phyloP scores from a whole-genome alignment of 2,797 vertebrate species.

The Xenopus petersii region DNA sequence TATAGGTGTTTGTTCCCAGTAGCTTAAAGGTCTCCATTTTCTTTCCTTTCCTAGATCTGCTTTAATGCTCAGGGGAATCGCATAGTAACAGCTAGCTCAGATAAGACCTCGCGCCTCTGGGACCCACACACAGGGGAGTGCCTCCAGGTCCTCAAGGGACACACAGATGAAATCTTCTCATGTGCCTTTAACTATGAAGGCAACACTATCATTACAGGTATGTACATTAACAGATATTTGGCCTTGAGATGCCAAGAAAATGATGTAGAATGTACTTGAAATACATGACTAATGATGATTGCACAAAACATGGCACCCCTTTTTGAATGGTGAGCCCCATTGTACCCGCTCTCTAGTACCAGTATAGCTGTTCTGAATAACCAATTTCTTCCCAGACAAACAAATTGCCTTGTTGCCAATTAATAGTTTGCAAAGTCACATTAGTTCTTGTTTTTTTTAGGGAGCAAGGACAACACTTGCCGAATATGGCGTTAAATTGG shows the following conservation, averaged over 20 bases:
- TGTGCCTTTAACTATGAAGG: slow-evolving; percentile 92
- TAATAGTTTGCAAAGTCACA: too few relatives aligned
- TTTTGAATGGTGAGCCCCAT: too few relatives aligned
- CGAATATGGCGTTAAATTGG: slow-evolving; percentile 82
- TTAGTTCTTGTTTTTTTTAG: slow-evolving; percentile 54
- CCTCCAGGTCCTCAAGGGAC: slow-evolving; percentile 83
- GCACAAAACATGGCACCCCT: too few relatives aligned
- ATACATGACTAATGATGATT: too few relatives aligned
- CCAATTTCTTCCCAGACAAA: too few relatives aligned
- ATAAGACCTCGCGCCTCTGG: slow-evolving; percentile 90
- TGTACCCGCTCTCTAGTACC: too few relatives aligned
- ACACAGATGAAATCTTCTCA: slow-evolving; percentile 90
- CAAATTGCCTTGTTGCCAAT: too few relatives aligned
- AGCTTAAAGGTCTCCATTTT: background rate
- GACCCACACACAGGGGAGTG: slow-evolving; percentile 80
- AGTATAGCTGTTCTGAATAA: too few relatives aligned
- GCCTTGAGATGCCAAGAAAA: too few relatives aligned
- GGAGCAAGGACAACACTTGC: slow-evolving; percentile 94
- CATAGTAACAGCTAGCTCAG: slow-evolving; percentile 85
- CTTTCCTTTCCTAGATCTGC: slow-evolving; percentile 74
- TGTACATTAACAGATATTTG: too few relatives aligned
- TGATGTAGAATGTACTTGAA: too few relatives aligned
- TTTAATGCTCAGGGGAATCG: slow-evolving; percentile 88
- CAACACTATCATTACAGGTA: slow-evolving; percentile 91
- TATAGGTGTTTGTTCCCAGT: background rate